Percentiles rank a stretch among this genome's conserved stretches.
These are phyloP conservation scores for Sciurus carolinensis DNA, from an alignment of 2,797 vertebrate species.

Conservation along the genomic window DNA sequence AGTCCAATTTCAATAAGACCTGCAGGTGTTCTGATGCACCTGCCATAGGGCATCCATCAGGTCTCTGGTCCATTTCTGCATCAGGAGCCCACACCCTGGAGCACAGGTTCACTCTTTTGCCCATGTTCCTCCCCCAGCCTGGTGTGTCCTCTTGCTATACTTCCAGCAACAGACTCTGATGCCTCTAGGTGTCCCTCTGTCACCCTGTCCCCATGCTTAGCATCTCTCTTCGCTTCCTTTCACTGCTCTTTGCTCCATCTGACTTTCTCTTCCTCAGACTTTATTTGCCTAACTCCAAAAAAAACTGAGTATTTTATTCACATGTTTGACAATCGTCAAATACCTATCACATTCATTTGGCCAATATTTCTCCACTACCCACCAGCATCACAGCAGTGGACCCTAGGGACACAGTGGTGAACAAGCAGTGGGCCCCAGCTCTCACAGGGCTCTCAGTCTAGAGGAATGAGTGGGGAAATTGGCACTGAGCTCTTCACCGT, in stretches of 20 bases:
- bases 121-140: fast-evolving
- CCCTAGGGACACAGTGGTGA: fast-evolving
- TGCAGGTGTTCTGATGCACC: fast-evolving
- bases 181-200: neutral
- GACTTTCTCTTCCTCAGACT: neutral
- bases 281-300: neutral
- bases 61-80: fast-evolving
- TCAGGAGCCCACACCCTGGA: neutral
- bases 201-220: neutral
- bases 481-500: neutral
- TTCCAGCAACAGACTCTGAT: neutral
- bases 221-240: neutral
- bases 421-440: too few species aligned
- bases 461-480: neutral
- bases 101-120: fast-evolving
- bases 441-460: neutral
- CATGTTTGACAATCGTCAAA: too few species aligned
- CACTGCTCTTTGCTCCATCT: neutral
- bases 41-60: fast-evolving
- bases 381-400: fast-evolving
- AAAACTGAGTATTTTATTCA: neutral
- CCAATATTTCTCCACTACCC: neutral
- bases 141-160: fast-evolving
- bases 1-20: neutral
- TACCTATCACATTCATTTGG: neutral